These are phyloP conservation scores for Homalodisca vitripennis DNA, from an alignment of 1,140 invertebrate species.

Conservation along the genomic window DNA sequence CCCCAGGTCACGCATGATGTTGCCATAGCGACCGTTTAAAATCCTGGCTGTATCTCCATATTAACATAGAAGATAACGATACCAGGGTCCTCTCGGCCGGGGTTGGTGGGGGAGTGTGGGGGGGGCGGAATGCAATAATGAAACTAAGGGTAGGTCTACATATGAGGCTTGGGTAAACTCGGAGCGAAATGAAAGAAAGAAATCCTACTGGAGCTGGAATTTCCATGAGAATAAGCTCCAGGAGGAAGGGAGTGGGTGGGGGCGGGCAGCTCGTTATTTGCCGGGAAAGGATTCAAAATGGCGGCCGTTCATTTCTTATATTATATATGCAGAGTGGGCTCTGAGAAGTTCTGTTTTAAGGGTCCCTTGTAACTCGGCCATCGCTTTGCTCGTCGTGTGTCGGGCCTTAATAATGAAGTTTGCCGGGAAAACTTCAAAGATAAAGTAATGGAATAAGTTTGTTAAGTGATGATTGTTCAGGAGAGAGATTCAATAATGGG, in stretches of 20 bases:
- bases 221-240: conserved; percentile 30
- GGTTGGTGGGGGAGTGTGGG: not conserved
- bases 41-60: conserved; percentile 23
- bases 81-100: not conserved
- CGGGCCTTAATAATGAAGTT: conserved; percentile 12
- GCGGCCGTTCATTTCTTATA: conserved; percentile 28
- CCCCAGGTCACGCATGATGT: conserved; percentile 5
- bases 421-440: not conserved
- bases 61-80: conserved; percentile 28
- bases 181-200: conserved; percentile 29
- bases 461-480: no score
- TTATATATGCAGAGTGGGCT: conserved; percentile 22
- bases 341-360: conserved; percentile 16
- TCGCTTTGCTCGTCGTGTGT: not conserved
- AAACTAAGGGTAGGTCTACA: conserved; percentile 32
- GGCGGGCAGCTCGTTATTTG: conserved; percentile 30
- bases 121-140: conserved; percentile 27
- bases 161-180: conserved; percentile 29
- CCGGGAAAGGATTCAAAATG: conserved; percentile 29
- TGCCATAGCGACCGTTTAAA: conserved; percentile 20
- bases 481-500: no score
- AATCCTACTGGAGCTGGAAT: conserved; percentile 29
- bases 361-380: not conserved
- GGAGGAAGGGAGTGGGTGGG: not conserved
- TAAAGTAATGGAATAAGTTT: conserved; percentile 13